These are phyloP conservation scores for Excalfactoria chinensis DNA, from an alignment of 2,113 vertebrate genomes.

Conservation along the genomic window DNA sequence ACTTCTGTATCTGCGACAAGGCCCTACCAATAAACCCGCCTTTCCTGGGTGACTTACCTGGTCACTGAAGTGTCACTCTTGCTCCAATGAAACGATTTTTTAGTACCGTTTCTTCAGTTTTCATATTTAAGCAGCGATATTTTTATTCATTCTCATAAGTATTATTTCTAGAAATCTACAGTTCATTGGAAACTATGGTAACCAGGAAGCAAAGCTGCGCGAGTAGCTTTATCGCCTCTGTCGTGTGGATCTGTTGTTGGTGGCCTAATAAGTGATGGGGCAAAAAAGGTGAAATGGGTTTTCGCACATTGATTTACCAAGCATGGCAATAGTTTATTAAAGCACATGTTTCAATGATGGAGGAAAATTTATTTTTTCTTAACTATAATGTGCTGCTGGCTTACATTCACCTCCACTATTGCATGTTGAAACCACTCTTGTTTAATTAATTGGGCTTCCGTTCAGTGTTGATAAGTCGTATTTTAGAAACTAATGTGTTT, in stretches of 20 bases:
- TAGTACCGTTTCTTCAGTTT: not conserved
- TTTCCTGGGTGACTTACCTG: not conserved
- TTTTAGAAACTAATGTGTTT: not conserved
- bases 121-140: slow-evolving; percentile 17
- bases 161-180: slow-evolving; percentile 45
- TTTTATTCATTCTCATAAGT: slow-evolving; percentile 43
- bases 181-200: slow-evolving; percentile 63
- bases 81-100: not conserved
- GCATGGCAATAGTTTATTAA: not conserved
- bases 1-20: not conserved
- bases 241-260: not conserved
- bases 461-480: not conserved
- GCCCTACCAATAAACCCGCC: not conserved
- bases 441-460: not conserved
- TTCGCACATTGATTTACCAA: not conserved
- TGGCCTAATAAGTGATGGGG: not conserved
- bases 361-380: not conserved
- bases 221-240: not conserved
- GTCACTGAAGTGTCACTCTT: not conserved
- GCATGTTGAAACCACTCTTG: not conserved
- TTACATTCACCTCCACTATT: not conserved
- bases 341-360: not conserved
- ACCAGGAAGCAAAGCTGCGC: slow-evolving; percentile 24
- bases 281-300: not conserved
- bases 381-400: fast-evolving